Conservation (phyloP, 2,113 vertebrate genomes). For the Chloebia gouldiae region DNA sequence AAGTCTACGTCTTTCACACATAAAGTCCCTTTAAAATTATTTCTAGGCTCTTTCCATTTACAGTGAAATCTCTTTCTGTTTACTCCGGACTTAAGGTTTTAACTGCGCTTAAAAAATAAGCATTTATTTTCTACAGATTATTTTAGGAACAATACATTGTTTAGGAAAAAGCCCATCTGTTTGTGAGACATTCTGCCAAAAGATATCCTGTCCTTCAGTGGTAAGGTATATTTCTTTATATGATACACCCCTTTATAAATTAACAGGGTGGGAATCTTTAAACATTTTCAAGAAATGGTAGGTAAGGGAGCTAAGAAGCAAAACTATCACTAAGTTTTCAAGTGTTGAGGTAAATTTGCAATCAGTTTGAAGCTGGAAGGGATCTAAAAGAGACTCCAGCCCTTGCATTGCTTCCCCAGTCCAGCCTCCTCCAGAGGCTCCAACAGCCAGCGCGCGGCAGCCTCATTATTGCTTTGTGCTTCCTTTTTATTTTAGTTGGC, state of each 20-base stretch:
- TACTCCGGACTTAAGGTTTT: neutral
- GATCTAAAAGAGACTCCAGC: neutral
- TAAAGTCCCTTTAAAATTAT: neutral
- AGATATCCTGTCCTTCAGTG: neutral
- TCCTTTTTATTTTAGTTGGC: conserved; percentile 53
- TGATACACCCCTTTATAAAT: neutral
- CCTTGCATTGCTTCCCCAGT: neutral
- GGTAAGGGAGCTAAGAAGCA: neutral
- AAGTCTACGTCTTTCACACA: neutral
- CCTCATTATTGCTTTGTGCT: conserved; percentile 25
- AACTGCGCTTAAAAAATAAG: neutral
- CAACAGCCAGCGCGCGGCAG: neutral
- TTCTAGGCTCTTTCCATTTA: neutral
- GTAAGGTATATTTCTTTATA: neutral
- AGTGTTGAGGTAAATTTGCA: neutral
- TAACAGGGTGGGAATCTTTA: neutral
- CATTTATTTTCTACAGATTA: neutral
- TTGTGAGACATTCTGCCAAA: neutral
- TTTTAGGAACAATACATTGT: neutral
- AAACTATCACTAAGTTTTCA: neutral
- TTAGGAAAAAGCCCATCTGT: neutral
- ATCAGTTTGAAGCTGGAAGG: neutral
- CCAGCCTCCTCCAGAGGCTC: neutral
- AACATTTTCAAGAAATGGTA: neutral
- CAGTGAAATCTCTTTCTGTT: neutral